Conservation (phyloP, 2,888 invertebrate species). For the Mactromeris polynyma region DNA sequence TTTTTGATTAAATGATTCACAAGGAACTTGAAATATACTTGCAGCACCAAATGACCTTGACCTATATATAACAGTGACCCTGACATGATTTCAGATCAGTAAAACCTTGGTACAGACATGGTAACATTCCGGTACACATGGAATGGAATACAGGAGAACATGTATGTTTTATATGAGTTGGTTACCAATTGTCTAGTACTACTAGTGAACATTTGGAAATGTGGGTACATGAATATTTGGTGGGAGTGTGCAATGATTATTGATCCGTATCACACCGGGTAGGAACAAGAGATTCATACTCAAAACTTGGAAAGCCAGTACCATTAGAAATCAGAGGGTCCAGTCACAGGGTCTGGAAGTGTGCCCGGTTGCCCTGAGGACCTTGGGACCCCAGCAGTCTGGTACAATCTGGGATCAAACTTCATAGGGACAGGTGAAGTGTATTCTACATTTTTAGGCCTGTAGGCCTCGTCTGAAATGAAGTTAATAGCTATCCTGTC, state of each 20-base stretch:
- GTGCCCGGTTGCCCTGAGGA: not conserved
- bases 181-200: not conserved
- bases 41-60: conserved; percentile 3
- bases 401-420: conserved; percentile 35
- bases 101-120: conserved; percentile 16
- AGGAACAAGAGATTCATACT: conserved; percentile 25
- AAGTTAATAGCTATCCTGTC: conserved; percentile 22
- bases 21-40: too few relatives aligned
- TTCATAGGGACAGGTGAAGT: conserved; percentile 28
- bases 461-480: conserved; percentile 41
- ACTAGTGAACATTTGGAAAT: not conserved
- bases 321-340: conserved; percentile 46
- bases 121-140: not conserved
- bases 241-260: conserved; percentile 19
- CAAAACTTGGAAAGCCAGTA: conserved; percentile 19
- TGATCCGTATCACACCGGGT: conserved; percentile 1
- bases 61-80: not conserved
- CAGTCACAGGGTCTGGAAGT: conserved; percentile 14
- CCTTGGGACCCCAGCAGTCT: conserved; percentile 7
- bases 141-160: conserved; percentile 2
- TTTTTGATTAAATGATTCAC: too few relatives aligned
- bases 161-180: not conserved
- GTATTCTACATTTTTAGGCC: conserved; percentile 36
- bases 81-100: not conserved
- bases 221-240: conserved; percentile 6